Percentiles rank a stretch among this genome's conserved stretches.
Conservation (phyloP, 2,113 vertebrate genomes). For the Alces alces region DNA sequence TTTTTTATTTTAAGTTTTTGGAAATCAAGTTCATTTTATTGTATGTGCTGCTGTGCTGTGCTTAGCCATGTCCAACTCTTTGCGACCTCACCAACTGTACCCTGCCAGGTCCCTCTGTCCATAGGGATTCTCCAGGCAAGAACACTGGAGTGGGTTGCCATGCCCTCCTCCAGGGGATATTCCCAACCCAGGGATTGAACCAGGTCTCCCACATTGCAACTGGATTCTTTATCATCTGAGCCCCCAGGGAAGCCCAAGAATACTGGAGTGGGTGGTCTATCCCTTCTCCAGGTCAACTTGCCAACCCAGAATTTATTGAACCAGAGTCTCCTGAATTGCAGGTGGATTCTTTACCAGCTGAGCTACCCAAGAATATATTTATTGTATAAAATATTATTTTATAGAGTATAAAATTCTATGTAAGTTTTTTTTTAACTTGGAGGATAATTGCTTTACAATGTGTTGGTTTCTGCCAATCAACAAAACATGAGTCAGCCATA, state of each 20-base stretch:
- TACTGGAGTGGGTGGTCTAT: background rate
- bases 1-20: background rate
- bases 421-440: background rate
- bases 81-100: rapidly evolving
- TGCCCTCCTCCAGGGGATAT: background rate
- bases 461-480: background rate
- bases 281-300: background rate
- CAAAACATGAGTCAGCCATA: background rate
- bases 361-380: background rate
- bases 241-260: background rate
- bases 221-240: background rate
- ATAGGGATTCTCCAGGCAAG: background rate
- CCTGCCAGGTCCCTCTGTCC: background rate
- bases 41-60: background rate
- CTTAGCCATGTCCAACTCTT: background rate
- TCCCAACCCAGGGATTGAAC: background rate
- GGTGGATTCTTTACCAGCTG: background rate
- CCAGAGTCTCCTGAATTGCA: background rate
- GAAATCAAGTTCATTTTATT: background rate
- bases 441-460: background rate
- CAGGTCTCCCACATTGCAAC: background rate
- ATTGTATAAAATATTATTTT: background rate
- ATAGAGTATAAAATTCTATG: background rate
- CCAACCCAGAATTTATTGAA: background rate
- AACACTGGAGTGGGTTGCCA: background rate